Percentiles rank a stretch among this genome's conserved stretches.
Evolutionary conservation across 2,888 invertebrate genomes (phyloP).

Genomic region (Apocheima hispidaria): DNA sequence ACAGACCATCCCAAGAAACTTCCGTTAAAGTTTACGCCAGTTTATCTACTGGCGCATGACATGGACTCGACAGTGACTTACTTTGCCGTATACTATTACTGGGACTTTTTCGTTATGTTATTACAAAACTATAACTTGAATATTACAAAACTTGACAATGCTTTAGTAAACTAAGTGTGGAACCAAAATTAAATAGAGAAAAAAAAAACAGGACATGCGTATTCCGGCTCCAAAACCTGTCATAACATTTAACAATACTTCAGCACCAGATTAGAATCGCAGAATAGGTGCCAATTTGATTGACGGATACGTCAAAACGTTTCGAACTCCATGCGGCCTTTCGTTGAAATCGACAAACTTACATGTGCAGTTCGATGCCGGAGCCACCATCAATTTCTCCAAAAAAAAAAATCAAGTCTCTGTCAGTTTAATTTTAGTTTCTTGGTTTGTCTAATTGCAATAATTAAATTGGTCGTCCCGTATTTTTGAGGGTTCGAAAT

Average conservation of each 20-base stretch:
- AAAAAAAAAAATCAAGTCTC: background rate
- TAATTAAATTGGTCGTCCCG: background rate
- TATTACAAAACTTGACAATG: too few relatives aligned
- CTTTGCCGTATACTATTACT: too few relatives aligned
- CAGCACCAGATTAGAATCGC: conserved; percentile 13
- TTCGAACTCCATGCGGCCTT: conserved; percentile 6
- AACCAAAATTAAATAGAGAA: too few relatives aligned
- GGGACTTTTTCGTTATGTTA: too few relatives aligned
- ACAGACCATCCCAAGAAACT: too few relatives aligned
- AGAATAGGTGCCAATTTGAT: conserved; percentile 27
- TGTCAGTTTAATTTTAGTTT: background rate
- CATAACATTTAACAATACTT: conserved; percentile 33
- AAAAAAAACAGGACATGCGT: background rate
- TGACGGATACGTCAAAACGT: conserved; percentile 25
- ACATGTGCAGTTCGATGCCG: too few relatives aligned
- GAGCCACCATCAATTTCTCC: background rate
- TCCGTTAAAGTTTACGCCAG: too few relatives aligned
- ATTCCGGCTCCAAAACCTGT: conserved; percentile 16
- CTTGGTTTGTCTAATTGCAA: background rate
- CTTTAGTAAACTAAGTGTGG: too few relatives aligned
- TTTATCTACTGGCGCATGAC: too few relatives aligned
- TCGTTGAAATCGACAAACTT: background rate
- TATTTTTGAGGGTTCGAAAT: conserved; percentile 21
- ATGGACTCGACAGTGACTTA: too few relatives aligned
- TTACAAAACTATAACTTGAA: too few relatives aligned